phyloP scores from a whole-genome alignment of 2,888 invertebrate genomes.

The Steinernema hermaphroditum region DNA sequence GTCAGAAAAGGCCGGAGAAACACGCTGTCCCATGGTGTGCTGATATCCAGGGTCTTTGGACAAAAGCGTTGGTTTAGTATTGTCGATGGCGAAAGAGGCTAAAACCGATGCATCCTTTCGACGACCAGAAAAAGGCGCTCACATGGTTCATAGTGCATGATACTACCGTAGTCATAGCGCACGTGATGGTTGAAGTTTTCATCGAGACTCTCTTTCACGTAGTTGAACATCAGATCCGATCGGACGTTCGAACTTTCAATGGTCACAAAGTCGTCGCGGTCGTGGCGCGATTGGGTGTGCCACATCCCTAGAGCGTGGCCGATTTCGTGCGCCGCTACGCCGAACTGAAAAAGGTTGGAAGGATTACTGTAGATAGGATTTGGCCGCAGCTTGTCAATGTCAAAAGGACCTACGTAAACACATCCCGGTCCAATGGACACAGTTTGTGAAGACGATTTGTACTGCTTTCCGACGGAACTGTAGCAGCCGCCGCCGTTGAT shows the following conservation, averaged over 20 bases:
- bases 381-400: neutral
- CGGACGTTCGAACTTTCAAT: neutral
- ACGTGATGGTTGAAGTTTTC: conserved; percentile 1
- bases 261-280: conserved; percentile 22
- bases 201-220: neutral
- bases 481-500: conserved; percentile 60
- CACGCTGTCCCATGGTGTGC: conserved; percentile 8
- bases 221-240: conserved; percentile 4
- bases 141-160: conserved; percentile 23
- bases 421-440: conserved; percentile 62
- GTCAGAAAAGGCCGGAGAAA: conserved; percentile 4
- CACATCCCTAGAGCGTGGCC: conserved; percentile 60
- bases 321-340: conserved; percentile 57
- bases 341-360: conserved; percentile 50
- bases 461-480: conserved; percentile 56
- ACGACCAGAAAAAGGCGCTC: neutral
- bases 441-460: conserved; percentile 50
- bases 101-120: no score
- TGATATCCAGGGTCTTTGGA: conserved; percentile 39
- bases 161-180: conserved; percentile 26
- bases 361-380: neutral
- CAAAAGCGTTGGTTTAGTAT: conserved; percentile 37
- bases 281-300: conserved; percentile 54
- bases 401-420: conserved; percentile 46
- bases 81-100: conserved; percentile 23